These are phyloP conservation scores for Calliphora vicina DNA, from an alignment of 1,140 invertebrate species.

Conservation along the genomic window DNA sequence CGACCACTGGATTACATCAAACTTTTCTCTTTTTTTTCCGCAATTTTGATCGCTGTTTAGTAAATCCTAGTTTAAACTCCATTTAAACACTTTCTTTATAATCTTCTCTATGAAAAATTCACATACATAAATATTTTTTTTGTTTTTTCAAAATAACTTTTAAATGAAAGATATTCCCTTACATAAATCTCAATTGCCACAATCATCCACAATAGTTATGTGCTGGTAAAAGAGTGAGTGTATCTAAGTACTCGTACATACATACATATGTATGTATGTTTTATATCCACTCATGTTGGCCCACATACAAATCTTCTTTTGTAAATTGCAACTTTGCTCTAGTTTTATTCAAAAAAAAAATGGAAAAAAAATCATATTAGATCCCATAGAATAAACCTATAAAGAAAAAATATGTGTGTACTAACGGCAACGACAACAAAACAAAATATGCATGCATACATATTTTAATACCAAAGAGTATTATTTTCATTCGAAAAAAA, in stretches of 20 bases:
- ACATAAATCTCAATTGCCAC: neutral
- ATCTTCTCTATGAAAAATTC: too few relatives aligned
- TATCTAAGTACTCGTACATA: too few relatives aligned
- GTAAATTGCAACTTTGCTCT: conserved; percentile 6
- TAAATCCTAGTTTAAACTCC: too few relatives aligned
- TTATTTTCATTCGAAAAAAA: neutral
- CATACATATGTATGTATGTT: neutral
- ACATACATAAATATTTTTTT: too few relatives aligned
- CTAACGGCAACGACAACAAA: neutral
- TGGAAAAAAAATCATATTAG: neutral
- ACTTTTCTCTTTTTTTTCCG: too few relatives aligned
- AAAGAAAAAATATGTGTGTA: neutral
- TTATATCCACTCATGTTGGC: neutral
- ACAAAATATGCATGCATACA: neutral
- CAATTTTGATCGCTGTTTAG: too few relatives aligned
- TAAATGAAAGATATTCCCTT: neutral
- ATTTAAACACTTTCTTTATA: too few relatives aligned
- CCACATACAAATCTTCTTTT: neutral
- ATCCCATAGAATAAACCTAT: neutral
- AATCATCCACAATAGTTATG: neutral
- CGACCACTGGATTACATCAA: too few relatives aligned
- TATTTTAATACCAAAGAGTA: neutral
- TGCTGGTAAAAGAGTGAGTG: neutral
- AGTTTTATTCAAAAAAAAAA: neutral
- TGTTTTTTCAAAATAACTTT: too few relatives aligned